A percentile compares a stretch with the other conserved stretches of the same genome.
These are phyloP conservation scores for Amphiduros pacificus DNA, from an alignment of 2,888 invertebrate genomes.

Conservation along the genomic window DNA sequence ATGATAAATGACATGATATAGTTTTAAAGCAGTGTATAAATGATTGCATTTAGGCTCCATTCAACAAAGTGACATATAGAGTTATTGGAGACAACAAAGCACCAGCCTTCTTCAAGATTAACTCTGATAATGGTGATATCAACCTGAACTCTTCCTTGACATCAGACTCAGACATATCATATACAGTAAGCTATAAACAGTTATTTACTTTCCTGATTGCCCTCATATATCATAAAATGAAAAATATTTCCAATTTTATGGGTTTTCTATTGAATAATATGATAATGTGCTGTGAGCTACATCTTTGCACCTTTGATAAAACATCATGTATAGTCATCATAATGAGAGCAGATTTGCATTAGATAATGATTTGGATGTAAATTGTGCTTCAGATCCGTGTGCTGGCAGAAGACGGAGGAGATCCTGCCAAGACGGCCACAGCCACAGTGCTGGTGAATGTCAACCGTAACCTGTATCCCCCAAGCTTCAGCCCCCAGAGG, in stretches of 20 bases:
- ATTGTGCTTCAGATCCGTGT: constrained; percentile 41
- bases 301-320: too few species aligned
- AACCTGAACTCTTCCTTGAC: constrained; percentile 22
- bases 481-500: constrained; percentile 25
- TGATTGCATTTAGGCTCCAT: constrained; percentile 39
- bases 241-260: too few species aligned
- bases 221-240: too few species aligned
- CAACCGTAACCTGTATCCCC: constrained; percentile 27
- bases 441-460: constrained; percentile 38
- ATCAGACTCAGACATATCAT: constrained; percentile 22
- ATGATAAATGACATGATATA: too few species aligned
- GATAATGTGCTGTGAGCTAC: neutral
- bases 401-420: constrained; percentile 42
- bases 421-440: constrained; percentile 36
- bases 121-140: constrained; percentile 32
- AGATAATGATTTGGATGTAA: too few species aligned
- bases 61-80: constrained; percentile 38
- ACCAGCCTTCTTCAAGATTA: constrained; percentile 39
- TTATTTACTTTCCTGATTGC: too few species aligned
- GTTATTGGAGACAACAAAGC: constrained; percentile 47
- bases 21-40: too few species aligned
- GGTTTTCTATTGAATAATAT: too few species aligned
- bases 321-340: too few species aligned
- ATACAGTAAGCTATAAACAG: constrained; percentile 10
- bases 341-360: constrained; percentile 1